Evolutionary conservation across 2,113 vertebrate species (phyloP).

Genomic region (Okapia johnstoni): DNA sequence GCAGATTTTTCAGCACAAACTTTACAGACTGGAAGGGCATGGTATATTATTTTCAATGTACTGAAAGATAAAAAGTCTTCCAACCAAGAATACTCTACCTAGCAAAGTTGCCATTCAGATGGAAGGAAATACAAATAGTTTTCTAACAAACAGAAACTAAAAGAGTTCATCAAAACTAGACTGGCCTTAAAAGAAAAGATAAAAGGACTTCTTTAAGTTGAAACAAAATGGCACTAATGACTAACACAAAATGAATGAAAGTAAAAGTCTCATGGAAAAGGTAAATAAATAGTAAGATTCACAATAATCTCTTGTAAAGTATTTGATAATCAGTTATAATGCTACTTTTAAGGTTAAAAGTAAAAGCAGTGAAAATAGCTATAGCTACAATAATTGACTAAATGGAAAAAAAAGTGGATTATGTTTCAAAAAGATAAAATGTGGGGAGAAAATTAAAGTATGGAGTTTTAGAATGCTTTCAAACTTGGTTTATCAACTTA

Average conservation of each 20-base stretch:
- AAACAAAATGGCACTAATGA: background rate
- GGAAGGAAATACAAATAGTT: background rate
- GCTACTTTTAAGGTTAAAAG: background rate
- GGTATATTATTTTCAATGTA: background rate
- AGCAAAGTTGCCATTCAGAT: background rate
- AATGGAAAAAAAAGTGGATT: background rate
- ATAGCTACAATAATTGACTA: background rate
- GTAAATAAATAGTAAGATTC: background rate
- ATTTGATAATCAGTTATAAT: background rate
- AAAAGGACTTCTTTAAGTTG: background rate
- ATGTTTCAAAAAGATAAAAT: background rate
- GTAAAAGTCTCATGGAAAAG: background rate
- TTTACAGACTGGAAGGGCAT: background rate
- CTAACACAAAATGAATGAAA: background rate
- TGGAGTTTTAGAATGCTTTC: background rate
- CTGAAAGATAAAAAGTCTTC: background rate
- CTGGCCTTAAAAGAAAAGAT: background rate
- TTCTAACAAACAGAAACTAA: background rate
- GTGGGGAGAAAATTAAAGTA: background rate
- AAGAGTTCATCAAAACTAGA: background rate
- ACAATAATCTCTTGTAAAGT: background rate
- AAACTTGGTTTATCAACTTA: background rate
- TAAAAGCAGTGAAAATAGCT: background rate
- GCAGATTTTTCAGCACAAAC: background rate
- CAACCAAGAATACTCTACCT: background rate